phyloP scores from a whole-genome alignment of 2,113 vertebrate genomes.

The Pimephales promelas region DNA sequence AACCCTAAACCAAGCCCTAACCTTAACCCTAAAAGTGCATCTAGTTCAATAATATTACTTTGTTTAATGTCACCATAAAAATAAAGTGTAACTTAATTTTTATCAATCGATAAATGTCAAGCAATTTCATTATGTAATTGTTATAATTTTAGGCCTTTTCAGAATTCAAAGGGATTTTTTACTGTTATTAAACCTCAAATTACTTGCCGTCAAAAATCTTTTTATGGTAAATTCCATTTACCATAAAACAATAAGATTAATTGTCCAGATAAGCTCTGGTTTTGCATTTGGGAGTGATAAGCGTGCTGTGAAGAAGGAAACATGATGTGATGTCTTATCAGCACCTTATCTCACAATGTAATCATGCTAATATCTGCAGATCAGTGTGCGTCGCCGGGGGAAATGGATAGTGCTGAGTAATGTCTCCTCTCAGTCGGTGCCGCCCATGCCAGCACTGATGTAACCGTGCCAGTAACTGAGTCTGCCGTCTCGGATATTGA shows the following conservation, averaged over 20 bases:
- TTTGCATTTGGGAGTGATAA: constrained; percentile 13
- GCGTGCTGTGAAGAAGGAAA: constrained; percentile 9
- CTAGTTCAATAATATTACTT: no score
- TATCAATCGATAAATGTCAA: background rate
- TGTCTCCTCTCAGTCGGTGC: constrained; percentile 68
- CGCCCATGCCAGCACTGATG: constrained; percentile 75
- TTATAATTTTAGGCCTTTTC: background rate
- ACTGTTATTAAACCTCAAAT: background rate
- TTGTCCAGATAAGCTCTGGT: constrained; percentile 18
- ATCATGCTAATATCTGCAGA: constrained; percentile 41
- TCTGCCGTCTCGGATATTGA: constrained; percentile 73
- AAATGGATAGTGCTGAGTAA: constrained; percentile 63
- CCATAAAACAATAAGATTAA: constrained; percentile 19
- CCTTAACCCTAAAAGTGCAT: no score
- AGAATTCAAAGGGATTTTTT: background rate
- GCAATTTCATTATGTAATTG: background rate
- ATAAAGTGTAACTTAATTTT: background rate
- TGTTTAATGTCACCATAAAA: no score
- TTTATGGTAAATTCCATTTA: background rate
- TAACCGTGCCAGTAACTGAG: constrained; percentile 74
- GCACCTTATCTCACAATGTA: constrained; percentile 33
- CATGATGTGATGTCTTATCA: constrained; percentile 39
- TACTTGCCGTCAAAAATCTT: background rate
- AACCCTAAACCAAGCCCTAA: no score
- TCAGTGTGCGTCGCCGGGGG: constrained; percentile 36